Conservation (phyloP, 92 coral and sea anemone genomes). For the Parazoanthus swiftii region DNA sequence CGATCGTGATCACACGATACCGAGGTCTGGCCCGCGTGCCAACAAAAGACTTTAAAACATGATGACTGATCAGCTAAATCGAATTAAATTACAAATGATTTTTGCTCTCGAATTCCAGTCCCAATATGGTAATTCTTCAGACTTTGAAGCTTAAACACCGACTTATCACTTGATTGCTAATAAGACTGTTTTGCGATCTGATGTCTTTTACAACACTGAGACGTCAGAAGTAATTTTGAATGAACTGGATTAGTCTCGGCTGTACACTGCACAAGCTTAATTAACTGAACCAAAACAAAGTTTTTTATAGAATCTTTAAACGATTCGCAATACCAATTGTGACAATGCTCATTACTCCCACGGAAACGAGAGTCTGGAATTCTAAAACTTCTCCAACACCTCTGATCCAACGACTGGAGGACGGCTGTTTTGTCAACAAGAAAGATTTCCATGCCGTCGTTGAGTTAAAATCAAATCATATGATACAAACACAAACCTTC, state of each 20-base stretch:
- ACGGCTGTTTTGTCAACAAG: constrained; percentile 3
- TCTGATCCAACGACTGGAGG: no score
- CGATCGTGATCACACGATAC: no score
- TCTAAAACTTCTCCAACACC: not conserved
- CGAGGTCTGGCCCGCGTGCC: not conserved
- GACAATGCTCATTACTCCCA: not conserved
- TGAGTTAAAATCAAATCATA: not conserved
- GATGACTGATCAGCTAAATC: not conserved
- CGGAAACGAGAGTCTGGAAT: not conserved
- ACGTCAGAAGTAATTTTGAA: not conserved
- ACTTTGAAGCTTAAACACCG: not conserved
- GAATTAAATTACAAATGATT: constrained; percentile 3
- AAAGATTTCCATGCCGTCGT: not conserved
- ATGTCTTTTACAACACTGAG: not conserved
- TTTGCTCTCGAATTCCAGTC: constrained; percentile 16
- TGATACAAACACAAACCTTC: constrained; percentile 28
- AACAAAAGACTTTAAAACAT: not conserved
- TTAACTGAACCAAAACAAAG: not conserved
- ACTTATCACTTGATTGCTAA: not conserved
- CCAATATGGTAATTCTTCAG: constrained; percentile 34
- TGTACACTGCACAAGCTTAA: not conserved
- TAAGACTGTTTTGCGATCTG: not conserved
- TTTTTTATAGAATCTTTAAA: not conserved
- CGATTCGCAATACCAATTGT: not conserved
- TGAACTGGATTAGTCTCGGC: not conserved